Evolutionary conservation across 2,113 vertebrate species (phyloP).

Genomic region (Accipiter virgatus): DNA sequence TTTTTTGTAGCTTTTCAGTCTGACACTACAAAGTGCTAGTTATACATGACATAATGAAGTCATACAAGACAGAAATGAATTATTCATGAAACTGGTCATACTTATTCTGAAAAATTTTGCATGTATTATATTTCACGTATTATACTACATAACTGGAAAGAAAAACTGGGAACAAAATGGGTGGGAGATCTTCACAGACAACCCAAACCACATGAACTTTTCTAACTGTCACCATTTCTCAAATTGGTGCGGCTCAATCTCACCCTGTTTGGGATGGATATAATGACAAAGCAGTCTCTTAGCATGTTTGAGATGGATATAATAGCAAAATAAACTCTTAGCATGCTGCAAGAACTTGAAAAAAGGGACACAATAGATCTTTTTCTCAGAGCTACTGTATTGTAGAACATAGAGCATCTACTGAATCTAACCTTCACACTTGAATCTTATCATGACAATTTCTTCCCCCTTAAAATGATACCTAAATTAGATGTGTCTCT

Average conservation of each 20-base stretch:
- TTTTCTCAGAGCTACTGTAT: not conserved
- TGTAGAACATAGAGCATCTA: not conserved
- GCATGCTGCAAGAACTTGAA: not conserved
- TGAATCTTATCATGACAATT: not conserved
- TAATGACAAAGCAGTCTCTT: not conserved
- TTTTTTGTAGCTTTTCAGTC: conserved; percentile 40
- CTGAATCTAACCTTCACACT: not conserved
- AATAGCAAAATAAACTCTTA: conserved; percentile 29
- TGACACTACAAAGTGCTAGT: conserved; percentile 52
- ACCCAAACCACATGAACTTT: not conserved
- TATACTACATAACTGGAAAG: not conserved
- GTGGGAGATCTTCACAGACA: not conserved
- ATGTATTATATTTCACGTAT: not conserved
- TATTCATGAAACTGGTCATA: conserved; percentile 26
- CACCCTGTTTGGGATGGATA: not conserved
- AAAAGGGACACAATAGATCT: not conserved
- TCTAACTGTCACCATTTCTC: not conserved
- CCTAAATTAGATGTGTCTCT: not conserved
- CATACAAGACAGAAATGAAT: conserved; percentile 50
- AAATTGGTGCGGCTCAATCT: not conserved
- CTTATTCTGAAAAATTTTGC: conserved; percentile 12
- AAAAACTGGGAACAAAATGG: not conserved
- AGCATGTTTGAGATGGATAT: not conserved
- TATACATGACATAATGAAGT: conserved; percentile 64
- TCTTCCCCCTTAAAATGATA: not conserved